These are phyloP conservation scores for Drosophila pseudoobscura DNA, from an alignment of 1,140 invertebrate species.

Conservation along the genomic window DNA sequence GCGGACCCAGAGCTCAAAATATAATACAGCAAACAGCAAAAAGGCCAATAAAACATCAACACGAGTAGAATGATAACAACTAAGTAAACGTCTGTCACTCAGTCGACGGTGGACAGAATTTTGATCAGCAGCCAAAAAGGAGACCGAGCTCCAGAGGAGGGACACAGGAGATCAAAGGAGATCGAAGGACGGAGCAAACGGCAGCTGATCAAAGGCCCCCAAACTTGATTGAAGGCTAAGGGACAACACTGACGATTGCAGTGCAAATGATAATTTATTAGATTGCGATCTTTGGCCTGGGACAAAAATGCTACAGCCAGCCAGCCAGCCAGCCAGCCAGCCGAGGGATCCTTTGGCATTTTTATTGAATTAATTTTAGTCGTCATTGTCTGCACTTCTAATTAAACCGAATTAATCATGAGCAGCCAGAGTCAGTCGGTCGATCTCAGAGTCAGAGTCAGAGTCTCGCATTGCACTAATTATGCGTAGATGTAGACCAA, in stretches of 20 bases:
- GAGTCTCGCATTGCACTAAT: conserved; percentile 54
- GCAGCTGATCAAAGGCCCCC: conserved; percentile 73
- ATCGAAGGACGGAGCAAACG: conserved; percentile 37
- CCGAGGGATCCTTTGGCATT: conserved; percentile 52
- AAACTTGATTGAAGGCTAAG: conserved; percentile 71
- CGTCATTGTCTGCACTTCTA: conserved; percentile 78
- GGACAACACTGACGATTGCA: conserved; percentile 72
- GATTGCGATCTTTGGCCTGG: conserved; percentile 68
- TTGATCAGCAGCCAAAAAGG: conserved; percentile 70
- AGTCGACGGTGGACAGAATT: conserved; percentile 69
- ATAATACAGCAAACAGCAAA: conserved; percentile 29
- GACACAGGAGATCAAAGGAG: conserved; percentile 14
- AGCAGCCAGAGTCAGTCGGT: conserved; percentile 32
- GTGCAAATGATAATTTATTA: conserved; percentile 82
- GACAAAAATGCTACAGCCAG: conserved; percentile 46
- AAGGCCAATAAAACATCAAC: conserved; percentile 75
- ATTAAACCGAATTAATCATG: conserved; percentile 81
- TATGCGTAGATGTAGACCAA: conserved; percentile 60
- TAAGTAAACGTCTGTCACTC: conserved; percentile 80
- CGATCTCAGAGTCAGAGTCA: conserved; percentile 9
- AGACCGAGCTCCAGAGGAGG: not conserved
- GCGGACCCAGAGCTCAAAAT: conserved; percentile 38
- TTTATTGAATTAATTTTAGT: conserved; percentile 79
- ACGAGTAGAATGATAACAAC: conserved; percentile 78
- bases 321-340: not conserved